Conservation (phyloP, 2,113 vertebrate species). For the Opisthocomus hoazin region DNA sequence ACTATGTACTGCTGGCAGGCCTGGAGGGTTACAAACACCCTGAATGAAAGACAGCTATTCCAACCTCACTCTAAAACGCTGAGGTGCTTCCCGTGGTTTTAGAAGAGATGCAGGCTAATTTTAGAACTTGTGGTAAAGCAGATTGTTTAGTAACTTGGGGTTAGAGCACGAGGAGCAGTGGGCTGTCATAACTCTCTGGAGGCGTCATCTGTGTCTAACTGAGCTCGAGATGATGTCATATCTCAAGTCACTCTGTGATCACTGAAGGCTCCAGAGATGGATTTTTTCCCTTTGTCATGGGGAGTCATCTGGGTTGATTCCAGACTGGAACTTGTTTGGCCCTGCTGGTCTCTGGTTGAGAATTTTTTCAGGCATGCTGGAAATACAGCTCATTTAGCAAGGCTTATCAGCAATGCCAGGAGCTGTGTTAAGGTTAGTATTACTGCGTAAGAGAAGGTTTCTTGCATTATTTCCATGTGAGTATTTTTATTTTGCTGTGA, state of each 20-base stretch:
- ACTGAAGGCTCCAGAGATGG: neutral
- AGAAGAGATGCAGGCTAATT: neutral
- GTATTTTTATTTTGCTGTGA: neutral
- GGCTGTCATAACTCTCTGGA: neutral
- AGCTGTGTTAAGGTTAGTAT: neutral
- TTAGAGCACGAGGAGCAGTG: neutral
- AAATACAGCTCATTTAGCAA: neutral
- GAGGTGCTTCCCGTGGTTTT: neutral
- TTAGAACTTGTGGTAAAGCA: neutral
- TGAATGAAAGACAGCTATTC: too few species aligned
- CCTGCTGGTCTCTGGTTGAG: neutral
- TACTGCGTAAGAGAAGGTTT: neutral
- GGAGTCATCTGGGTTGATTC: neutral
- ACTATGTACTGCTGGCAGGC: neutral
- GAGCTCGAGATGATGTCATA: neutral
- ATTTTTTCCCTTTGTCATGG: neutral
- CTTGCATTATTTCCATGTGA: neutral
- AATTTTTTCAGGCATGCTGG: neutral
- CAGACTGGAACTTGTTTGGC: neutral
- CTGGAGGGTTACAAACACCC: neutral
- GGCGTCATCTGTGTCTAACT: neutral
- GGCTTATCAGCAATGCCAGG: neutral
- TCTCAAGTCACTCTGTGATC: neutral
- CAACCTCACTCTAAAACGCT: neutral
- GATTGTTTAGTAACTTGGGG: neutral